Evolutionary conservation across 2,888 invertebrate species (phyloP), one percentile per base, ranked within the genome.

Genomic region (Dasypogon diadema): DNA sequence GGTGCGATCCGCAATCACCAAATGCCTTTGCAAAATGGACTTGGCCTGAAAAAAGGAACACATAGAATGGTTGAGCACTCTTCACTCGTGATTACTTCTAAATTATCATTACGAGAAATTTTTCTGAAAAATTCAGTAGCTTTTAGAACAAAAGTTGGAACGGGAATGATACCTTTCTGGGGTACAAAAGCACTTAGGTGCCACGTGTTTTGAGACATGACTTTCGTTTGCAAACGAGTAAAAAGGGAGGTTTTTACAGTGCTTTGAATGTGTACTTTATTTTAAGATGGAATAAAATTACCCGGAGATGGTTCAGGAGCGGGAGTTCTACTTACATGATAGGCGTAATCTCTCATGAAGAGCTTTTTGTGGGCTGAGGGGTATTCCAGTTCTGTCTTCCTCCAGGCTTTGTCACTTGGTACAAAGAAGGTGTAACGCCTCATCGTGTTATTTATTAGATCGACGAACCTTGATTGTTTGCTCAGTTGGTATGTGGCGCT

Each of bases 341-440:
- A 94, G 77, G 91, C 89, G 83, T 90, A 94, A 79, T 93, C 92
- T 78, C 90, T 89, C 90, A 92, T 93, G 83, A 94, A 94, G 55
- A 97, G 88, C 82, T 94, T 94, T 86, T 94, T 94, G 85, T 92
- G 92, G 12, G 93, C 91, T 2, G 95, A 93, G 4, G 96, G 96
- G 81, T 91, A 91, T 79, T 89, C 89, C 74, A 91, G 88, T 84
- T 91, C 90, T 80, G 93, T 91, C 81, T 92, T 91, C 65, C 90
- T 88, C 98, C 98, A 98, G 72, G 96, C 98, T 82, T 91, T 91
- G 83, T 98, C 93, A 37, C 93, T 90, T 0, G 98, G 97, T 8
- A 95, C 96, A 83, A 98, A 97, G 86, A 94, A 95, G 0, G 98
- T 98, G 87, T 92, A 97, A 74, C 93, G 91, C 80, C 92, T 92